Conservation (phyloP, 2,888 invertebrate genomes). For the Lasioglossum morio region DNA sequence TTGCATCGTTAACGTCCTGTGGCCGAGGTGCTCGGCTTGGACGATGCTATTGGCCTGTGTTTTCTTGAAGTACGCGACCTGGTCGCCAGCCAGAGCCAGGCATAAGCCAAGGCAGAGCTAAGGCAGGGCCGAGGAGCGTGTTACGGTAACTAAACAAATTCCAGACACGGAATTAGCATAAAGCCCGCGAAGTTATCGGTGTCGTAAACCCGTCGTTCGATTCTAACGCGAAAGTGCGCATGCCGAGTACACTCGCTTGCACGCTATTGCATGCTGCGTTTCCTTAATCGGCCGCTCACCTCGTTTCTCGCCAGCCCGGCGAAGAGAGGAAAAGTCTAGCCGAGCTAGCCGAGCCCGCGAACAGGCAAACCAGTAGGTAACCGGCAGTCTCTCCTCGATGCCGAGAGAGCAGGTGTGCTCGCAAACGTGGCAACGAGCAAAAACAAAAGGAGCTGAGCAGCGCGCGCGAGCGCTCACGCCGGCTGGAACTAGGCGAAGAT, state of each 20-base stretch:
- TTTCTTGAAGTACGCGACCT: conserved; percentile 4
- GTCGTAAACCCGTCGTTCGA: conserved; percentile 13
- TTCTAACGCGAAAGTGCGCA: conserved; percentile 55
- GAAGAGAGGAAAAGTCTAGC: conserved; percentile 65
- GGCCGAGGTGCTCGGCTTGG: neutral
- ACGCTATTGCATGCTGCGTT: conserved; percentile 33
- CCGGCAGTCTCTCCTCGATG: neutral
- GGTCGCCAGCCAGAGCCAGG: neutral
- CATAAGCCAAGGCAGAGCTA: neutral
- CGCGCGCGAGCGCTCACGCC: neutral
- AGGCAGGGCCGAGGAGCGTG: no score
- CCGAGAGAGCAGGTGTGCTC: conserved; percentile 53
- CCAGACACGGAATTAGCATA: conserved; percentile 41
- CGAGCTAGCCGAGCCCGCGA: neutral
- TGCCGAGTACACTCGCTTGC: neutral
- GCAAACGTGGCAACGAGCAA: conserved; percentile 52
- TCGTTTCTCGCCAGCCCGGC: conserved; percentile 54
- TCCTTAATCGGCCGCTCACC: conserved; percentile 48
- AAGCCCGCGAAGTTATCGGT: conserved; percentile 29
- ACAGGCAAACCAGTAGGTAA: neutral
- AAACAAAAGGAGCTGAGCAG: conserved; percentile 63
- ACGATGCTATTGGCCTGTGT: neutral
- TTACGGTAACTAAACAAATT: conserved; percentile 45
- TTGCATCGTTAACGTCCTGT: conserved; percentile 13
- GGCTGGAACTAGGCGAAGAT: conserved; percentile 12